A percentile compares a stretch with the other conserved stretches of the same genome.
Conservation (phyloP, 2,113 vertebrate species). For the Rynchops niger region DNA sequence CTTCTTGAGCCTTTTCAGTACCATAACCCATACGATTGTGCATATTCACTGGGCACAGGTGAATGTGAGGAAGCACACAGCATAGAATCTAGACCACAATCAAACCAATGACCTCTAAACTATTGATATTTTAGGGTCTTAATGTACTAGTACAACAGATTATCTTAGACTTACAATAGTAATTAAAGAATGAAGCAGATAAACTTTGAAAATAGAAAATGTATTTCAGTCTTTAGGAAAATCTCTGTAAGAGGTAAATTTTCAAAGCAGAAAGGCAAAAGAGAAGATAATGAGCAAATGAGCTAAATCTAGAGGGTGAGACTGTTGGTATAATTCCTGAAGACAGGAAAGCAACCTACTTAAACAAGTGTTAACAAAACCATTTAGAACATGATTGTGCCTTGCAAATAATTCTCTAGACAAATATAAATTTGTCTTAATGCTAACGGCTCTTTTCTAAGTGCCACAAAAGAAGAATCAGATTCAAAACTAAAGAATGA, state of each 20-base stretch:
- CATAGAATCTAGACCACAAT: background rate
- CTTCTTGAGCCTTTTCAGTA: background rate
- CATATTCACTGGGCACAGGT: background rate
- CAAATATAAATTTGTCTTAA: background rate
- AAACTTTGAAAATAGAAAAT: too few relatives aligned
- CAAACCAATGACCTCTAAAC: background rate
- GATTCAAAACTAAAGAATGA: background rate
- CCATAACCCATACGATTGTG: background rate
- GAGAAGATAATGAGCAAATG: background rate
- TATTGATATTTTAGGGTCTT: background rate
- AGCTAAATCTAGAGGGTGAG: background rate
- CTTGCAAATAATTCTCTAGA: background rate
- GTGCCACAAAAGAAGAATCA: background rate
- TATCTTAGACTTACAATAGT: background rate
- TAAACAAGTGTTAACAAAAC: background rate
- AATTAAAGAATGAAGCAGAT: background rate
- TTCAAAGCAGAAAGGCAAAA: background rate
- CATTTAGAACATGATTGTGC: background rate
- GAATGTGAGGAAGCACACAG: background rate
- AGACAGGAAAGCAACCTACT: background rate
- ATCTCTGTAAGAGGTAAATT: background rate
- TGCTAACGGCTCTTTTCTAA: background rate
- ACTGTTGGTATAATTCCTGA: background rate
- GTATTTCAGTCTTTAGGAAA: too few relatives aligned
- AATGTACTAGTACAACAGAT: background rate